These are phyloP conservation scores for Drosophila helvetica DNA, from an alignment of 2,888 invertebrate genomes.

Conservation along the genomic window DNA sequence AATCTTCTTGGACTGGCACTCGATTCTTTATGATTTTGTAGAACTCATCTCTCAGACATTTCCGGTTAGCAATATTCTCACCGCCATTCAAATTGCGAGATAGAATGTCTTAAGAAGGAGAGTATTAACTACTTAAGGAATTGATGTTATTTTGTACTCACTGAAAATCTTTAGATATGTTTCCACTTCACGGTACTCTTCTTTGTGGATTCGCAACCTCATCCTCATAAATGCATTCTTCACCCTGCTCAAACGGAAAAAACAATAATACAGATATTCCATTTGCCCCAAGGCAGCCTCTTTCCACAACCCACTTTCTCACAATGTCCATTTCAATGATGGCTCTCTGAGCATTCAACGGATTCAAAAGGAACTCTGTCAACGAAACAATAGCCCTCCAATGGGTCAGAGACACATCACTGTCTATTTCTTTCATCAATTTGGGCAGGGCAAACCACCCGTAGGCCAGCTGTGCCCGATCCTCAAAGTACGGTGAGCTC, in stretches of 20 bases:
- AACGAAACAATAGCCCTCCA: constrained; percentile 74
- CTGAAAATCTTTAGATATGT: constrained; percentile 63
- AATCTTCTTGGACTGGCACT: constrained; percentile 43
- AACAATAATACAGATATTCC: not conserved
- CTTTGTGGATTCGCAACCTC: constrained; percentile 41
- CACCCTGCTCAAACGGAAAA: constrained; percentile 30
- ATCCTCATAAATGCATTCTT: constrained; percentile 66
- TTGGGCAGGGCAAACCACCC: constrained; percentile 77
- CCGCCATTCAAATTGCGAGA: constrained; percentile 70
- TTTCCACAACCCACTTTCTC: constrained; percentile 62
- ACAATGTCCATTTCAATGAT: constrained; percentile 75
- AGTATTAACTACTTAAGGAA: fast-evolving
- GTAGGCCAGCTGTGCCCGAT: constrained; percentile 74
- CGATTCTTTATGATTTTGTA: constrained; percentile 63
- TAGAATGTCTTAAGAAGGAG: constrained; percentile 53
- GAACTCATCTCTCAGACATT: constrained; percentile 68
- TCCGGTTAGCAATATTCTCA: constrained; percentile 53
- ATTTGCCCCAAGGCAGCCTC: not conserved
- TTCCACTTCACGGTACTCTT: constrained; percentile 53
- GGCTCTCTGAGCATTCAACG: constrained; percentile 72
- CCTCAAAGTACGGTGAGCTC: constrained; percentile 66
- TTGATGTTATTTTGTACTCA: constrained; percentile 5
- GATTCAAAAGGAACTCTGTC: constrained; percentile 76
- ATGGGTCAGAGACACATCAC: constrained; percentile 62
- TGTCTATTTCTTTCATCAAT: constrained; percentile 73